Conservation (phyloP, 2,797 vertebrate genomes). For the Bradypodion ventrale region DNA sequence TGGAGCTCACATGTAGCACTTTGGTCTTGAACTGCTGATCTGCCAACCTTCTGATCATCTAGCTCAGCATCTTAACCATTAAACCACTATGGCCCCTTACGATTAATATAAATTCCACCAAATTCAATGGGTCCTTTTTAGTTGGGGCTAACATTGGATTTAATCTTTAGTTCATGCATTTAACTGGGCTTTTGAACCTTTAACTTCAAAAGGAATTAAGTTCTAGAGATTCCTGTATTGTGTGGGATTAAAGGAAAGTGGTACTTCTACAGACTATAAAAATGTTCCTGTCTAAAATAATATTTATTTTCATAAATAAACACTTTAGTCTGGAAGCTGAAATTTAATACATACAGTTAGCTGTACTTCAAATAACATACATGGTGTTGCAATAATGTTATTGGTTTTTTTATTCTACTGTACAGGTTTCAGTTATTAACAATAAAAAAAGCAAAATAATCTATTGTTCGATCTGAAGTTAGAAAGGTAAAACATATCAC, state of each 20-base stretch:
- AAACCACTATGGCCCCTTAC: too few species aligned
- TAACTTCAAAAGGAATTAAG: not conserved
- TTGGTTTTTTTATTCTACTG: slow-evolving; percentile 51
- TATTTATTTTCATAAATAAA: slow-evolving; percentile 51
- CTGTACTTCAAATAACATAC: slow-evolving; percentile 47
- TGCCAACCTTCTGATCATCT: too few species aligned
- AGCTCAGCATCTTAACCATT: too few species aligned
- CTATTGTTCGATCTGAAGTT: slow-evolving; percentile 54
- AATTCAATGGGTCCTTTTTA: too few species aligned
- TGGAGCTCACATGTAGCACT: too few species aligned
- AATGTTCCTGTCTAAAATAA: slow-evolving; percentile 50
- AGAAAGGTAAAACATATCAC: slow-evolving; percentile 50
- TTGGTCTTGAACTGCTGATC: too few species aligned
- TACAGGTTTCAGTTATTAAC: slow-evolving; percentile 6
- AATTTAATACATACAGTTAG: slow-evolving; percentile 59
- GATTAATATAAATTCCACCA: too few species aligned
- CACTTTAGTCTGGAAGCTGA: slow-evolving; percentile 40
- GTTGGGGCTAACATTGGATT: too few species aligned
- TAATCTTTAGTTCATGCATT: not conserved
- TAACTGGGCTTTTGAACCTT: not conserved
- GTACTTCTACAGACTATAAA: slow-evolving; percentile 7
- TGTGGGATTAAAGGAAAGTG: slow-evolving; percentile 34
- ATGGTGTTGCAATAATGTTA: slow-evolving; percentile 45
- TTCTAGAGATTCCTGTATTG: not conserved
- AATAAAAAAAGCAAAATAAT: slow-evolving; percentile 44